phyloP scores from a whole-genome alignment of 2,888 invertebrate species.

The Drosophila maculinotata region DNA sequence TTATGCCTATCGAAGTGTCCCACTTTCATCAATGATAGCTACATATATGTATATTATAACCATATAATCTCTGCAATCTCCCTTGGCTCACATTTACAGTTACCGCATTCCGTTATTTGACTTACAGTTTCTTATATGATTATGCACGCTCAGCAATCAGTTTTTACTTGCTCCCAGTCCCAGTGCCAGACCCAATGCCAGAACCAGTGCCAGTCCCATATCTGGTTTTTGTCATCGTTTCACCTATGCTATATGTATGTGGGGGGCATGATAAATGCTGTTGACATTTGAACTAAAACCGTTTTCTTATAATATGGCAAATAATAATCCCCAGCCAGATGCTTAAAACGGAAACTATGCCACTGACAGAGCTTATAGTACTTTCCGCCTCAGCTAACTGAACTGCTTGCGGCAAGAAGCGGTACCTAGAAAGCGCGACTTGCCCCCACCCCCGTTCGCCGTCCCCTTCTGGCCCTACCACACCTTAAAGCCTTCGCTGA shows the following conservation, averaged over 20 bases:
- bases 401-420: slow-evolving; percentile 71
- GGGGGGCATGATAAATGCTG: slow-evolving; percentile 69
- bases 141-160: slow-evolving; percentile 46
- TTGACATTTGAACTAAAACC: slow-evolving; percentile 79
- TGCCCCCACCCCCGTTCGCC: not conserved
- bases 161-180: slow-evolving; percentile 8
- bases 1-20: not conserved
- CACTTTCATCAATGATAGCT: slow-evolving; percentile 4
- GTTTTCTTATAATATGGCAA: slow-evolving; percentile 80
- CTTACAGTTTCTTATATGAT: slow-evolving; percentile 40
- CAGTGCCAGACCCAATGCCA: too few species aligned
- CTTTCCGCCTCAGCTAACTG: slow-evolving; percentile 75
- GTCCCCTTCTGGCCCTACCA: not conserved
- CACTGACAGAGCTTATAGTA: slow-evolving; percentile 79
- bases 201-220: not conserved
- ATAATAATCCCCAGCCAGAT: slow-evolving; percentile 78
- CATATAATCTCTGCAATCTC: slow-evolving; percentile 45
- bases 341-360: slow-evolving; percentile 75
- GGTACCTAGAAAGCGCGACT: slow-evolving; percentile 28
- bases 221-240: slow-evolving; percentile 12
- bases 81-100: slow-evolving; percentile 13
- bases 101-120: slow-evolving; percentile 25
- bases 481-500: slow-evolving; percentile 43
- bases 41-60: slow-evolving; percentile 14
- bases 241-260: slow-evolving; percentile 21